These are phyloP conservation scores for Blastobasis adustella DNA, from an alignment of 2,888 invertebrate species.

Conservation along the genomic window DNA sequence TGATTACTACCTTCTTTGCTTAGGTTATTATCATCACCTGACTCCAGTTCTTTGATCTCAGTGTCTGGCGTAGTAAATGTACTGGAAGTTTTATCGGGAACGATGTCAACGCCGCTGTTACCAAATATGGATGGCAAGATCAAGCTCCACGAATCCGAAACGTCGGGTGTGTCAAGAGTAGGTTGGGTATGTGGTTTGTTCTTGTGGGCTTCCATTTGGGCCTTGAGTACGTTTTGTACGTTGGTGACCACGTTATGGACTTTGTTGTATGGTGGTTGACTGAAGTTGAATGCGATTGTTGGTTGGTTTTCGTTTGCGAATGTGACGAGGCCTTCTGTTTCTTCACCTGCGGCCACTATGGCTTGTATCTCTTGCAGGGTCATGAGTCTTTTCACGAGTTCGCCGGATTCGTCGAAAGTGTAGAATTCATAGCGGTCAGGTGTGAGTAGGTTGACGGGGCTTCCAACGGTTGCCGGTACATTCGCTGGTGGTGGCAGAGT, in stretches of 20 bases:
- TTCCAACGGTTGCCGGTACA: slow-evolving; percentile 79
- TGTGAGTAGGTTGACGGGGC: slow-evolving; percentile 85
- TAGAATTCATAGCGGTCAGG: slow-evolving; percentile 92
- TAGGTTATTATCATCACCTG: slow-evolving; percentile 31
- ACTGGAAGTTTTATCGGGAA: slow-evolving; percentile 65
- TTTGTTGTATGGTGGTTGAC: slow-evolving; percentile 77
- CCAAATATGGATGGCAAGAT: slow-evolving; percentile 88
- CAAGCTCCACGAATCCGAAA: slow-evolving; percentile 86
- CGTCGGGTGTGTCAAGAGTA: slow-evolving; percentile 81
- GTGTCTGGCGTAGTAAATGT: slow-evolving; percentile 58
- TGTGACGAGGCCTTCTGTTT: slow-evolving; percentile 74
- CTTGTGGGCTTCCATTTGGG: slow-evolving; percentile 81
- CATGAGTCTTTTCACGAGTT: slow-evolving; percentile 88
- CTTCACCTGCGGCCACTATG: slow-evolving; percentile 88
- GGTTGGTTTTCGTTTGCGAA: slow-evolving; percentile 66
- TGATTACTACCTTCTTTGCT: slow-evolving; percentile 46
- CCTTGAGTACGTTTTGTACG: slow-evolving; percentile 88
- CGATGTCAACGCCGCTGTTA: slow-evolving; percentile 77
- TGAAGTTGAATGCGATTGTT: slow-evolving; percentile 60
- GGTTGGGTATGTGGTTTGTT: slow-evolving; percentile 56
- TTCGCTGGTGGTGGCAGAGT: slow-evolving; percentile 78
- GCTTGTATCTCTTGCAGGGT: slow-evolving; percentile 89
- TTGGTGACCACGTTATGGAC: slow-evolving; percentile 88
- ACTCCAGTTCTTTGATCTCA: slow-evolving; percentile 48
- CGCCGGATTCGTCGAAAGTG: slow-evolving; percentile 89